phyloP scores from a whole-genome alignment of 2,113 vertebrate species.

The Nerophis ophidion region DNA sequence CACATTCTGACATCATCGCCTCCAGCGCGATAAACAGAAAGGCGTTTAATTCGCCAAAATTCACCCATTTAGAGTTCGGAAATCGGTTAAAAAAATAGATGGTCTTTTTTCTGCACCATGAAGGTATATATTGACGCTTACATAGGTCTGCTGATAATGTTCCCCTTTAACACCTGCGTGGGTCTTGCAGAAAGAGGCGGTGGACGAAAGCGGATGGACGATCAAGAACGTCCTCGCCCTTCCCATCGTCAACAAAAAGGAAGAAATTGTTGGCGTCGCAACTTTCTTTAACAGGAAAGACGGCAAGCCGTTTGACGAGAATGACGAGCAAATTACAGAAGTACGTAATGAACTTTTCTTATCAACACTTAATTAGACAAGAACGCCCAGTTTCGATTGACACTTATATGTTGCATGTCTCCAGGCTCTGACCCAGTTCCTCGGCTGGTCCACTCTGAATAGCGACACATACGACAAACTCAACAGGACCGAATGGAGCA shows the following conservation, averaged over 20 bases:
- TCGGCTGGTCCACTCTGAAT: conserved; percentile 90
- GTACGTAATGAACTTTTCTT: conserved; percentile 41
- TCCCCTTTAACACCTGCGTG: neutral
- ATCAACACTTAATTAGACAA: too few relatives aligned
- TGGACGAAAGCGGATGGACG: conserved; percentile 83
- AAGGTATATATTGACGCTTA: too few relatives aligned
- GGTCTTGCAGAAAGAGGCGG: conserved; percentile 76
- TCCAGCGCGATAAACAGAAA: too few relatives aligned
- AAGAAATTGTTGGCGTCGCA: conserved; percentile 89
- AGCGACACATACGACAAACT: conserved; percentile 89
- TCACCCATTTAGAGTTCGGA: too few relatives aligned
- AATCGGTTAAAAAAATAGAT: too few relatives aligned
- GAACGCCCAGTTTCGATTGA: too few relatives aligned
- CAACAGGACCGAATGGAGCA: conserved; percentile 85
- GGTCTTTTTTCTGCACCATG: too few relatives aligned
- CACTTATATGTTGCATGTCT: neutral
- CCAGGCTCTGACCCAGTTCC: conserved; percentile 88
- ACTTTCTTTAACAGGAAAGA: conserved; percentile 92
- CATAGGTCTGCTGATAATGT: too few relatives aligned
- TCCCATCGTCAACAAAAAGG: conserved; percentile 96
- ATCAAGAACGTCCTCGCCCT: conserved; percentile 88
- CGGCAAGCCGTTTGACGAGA: conserved; percentile 86
- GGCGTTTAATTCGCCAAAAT: too few relatives aligned
- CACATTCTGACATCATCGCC: too few relatives aligned
- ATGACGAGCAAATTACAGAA: conserved; percentile 88